phyloP scores from a whole-genome alignment of 2,888 invertebrate genomes.

The Uropetala carovei region DNA sequence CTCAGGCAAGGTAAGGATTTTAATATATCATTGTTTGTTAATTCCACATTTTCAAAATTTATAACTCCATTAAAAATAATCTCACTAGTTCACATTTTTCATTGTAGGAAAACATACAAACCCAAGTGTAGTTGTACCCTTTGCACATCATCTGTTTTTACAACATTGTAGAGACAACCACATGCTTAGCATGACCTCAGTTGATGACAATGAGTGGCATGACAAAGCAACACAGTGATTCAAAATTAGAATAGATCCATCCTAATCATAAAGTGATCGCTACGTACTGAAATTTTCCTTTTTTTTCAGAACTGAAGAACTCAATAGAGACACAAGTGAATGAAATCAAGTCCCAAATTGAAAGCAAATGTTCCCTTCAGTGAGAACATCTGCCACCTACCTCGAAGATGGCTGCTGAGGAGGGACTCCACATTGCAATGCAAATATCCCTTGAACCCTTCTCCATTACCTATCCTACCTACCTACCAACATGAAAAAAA shows the following conservation, averaged over 20 bases:
- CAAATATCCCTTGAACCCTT: conserved; percentile 54
- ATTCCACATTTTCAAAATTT: too few relatives aligned
- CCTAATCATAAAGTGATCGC: conserved; percentile 29
- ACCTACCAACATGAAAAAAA: conserved; percentile 42
- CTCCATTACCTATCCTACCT: conserved; percentile 12
- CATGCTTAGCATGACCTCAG: conserved; percentile 46
- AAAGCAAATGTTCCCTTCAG: conserved; percentile 97
- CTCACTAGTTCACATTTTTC: neutral
- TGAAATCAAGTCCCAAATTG: conserved; percentile 96
- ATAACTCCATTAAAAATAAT: too few relatives aligned
- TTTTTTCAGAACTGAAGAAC: conserved; percentile 95
- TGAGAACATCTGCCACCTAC: conserved; percentile 76
- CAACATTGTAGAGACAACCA: conserved; percentile 20
- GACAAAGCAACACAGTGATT: conserved; percentile 26
- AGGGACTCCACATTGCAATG: conserved; percentile 63
- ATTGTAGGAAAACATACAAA: neutral
- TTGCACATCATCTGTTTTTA: conserved; percentile 8
- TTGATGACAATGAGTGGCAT: conserved; percentile 41
- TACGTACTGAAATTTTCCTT: conserved; percentile 53
- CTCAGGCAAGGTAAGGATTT: too few relatives aligned
- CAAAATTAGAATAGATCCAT: conserved; percentile 33
- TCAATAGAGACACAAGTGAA: conserved; percentile 98
- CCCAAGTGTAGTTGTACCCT: conserved; percentile 12
- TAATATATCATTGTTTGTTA: too few relatives aligned
- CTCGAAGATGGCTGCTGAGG: conserved; percentile 62